Conservation (phyloP, 1,140 invertebrate genomes). For the Caenorhabditis remanei region DNA sequence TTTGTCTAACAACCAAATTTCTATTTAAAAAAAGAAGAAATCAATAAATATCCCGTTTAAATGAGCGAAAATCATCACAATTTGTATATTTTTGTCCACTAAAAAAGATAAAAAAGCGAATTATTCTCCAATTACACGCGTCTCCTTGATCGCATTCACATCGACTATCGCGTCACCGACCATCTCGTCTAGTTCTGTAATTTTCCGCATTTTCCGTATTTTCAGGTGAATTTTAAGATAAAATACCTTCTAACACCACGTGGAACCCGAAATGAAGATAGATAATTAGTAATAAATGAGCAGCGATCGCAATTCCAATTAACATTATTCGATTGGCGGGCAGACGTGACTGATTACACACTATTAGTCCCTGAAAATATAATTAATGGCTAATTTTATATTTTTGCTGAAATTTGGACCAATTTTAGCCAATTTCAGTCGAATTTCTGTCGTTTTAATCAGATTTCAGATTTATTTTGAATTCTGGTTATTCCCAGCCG, state of each 20-base stretch:
- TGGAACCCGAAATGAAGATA: constrained; percentile 64
- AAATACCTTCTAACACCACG: constrained; percentile 60
- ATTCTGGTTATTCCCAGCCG: no score
- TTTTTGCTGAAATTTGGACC: no score
- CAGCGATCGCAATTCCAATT: constrained; percentile 34
- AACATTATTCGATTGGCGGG: constrained; percentile 43
- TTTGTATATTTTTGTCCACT: not conserved
- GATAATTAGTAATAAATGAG: constrained; percentile 52
- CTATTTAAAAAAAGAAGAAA: not conserved
- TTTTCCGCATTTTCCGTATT: no score
- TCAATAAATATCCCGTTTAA: constrained; percentile 15
- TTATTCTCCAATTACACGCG: not conserved
- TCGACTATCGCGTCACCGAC: constrained; percentile 33
- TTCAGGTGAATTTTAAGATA: no score
- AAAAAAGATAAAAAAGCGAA: not conserved
- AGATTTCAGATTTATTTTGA: no score
- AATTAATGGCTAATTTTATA: no score
- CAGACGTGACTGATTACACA: constrained; percentile 32
- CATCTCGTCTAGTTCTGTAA: constrained; percentile 33
- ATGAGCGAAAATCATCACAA: constrained; percentile 50
- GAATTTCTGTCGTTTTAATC: no score
- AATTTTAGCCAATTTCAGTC: no score
- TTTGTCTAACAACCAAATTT: not conserved
- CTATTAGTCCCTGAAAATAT: constrained; percentile 47
- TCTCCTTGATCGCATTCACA: constrained; percentile 27